Base-by-base conservation (phyloP, 2,888 invertebrate species). In the Horisme vitalbata region DNA sequence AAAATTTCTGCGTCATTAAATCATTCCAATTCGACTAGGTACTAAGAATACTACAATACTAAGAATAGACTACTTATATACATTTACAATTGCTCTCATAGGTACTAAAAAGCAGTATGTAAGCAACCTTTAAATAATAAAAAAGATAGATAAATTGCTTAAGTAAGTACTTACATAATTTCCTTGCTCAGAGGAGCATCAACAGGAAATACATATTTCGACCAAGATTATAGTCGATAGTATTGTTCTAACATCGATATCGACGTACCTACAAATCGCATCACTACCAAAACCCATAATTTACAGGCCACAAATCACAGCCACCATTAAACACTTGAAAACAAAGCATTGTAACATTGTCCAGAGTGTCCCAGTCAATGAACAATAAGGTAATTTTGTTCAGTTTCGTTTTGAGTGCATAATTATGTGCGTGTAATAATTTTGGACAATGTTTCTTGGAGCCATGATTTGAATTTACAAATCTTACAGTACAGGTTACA, bases 291-390 rank as follows among this genome's bases (percentile, higher is more conserved):
- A 49, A 55, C 65, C 62, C 70, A 79, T 84, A 83, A 82, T 73
- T 83, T 77, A 83, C 83, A 71, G 79, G 68, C 79, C 77, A 83
- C 84, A 86, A 87, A 86, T 86, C 84, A 76, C 71, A 65, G 63
- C 66, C 71, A 66, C 72, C 72, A 71, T 83, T 79, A 85, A 83
- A 80, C 66, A 67, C 59, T 67, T 57, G 57, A 73, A 77, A 79
- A 71, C 75, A 80, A 79, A 70, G 57, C 55, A 55, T 20, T 61
- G 65, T 62, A 67, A 74, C 75, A 65, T 75, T 74, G 76, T 75
- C 63, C 56, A 55, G 41, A 15, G 51, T 57, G 60, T 51, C 57
- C 43, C 52, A 31, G 33, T 35, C 47, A 41, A 45, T 35, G 44
- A 56, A 58, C 58, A 56, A 56, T 56, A 45, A 15, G 27, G 26